Conservation (phyloP, 2,888 invertebrate species). For the Pollenia griseotomentosa region DNA sequence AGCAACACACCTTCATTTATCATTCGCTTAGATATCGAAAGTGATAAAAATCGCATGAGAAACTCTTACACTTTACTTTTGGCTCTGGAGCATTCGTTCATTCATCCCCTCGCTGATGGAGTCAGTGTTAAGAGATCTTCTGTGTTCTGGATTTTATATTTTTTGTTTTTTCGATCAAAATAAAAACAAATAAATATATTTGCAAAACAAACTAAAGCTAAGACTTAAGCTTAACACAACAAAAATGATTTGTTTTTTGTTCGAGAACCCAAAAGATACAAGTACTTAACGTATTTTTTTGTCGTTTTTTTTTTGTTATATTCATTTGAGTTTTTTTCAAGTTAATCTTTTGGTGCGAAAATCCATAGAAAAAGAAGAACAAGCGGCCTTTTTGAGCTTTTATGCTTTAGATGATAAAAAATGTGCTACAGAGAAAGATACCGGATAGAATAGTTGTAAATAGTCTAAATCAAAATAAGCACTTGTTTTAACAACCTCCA, state of each 20-base stretch:
- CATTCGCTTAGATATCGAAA: constrained; percentile 76
- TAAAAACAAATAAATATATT: constrained; percentile 62
- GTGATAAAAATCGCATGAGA: constrained; percentile 76
- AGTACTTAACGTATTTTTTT: constrained; percentile 65
- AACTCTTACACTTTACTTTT: constrained; percentile 69
- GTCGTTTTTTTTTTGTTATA: constrained; percentile 12
- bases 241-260: constrained; percentile 71
- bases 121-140: constrained; percentile 70
- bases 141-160: constrained; percentile 62
- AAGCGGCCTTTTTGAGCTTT: constrained; percentile 72
- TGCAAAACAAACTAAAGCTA: constrained; percentile 37
- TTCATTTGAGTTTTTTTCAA: constrained; percentile 1
- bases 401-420: constrained; percentile 67
- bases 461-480: background rate
- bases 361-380: constrained; percentile 31
- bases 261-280: constrained; percentile 58
- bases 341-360: constrained; percentile 10
- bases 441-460: background rate
- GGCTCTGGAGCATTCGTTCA: background rate
- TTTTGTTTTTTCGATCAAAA: constrained; percentile 44
- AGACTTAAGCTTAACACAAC: constrained; percentile 48
- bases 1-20: constrained; percentile 75
- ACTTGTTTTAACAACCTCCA: background rate
- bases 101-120: background rate
- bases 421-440: constrained; percentile 45